Evolutionary conservation across 2,113 vertebrate species (phyloP).

Genomic region (Solea senegalensis): DNA sequence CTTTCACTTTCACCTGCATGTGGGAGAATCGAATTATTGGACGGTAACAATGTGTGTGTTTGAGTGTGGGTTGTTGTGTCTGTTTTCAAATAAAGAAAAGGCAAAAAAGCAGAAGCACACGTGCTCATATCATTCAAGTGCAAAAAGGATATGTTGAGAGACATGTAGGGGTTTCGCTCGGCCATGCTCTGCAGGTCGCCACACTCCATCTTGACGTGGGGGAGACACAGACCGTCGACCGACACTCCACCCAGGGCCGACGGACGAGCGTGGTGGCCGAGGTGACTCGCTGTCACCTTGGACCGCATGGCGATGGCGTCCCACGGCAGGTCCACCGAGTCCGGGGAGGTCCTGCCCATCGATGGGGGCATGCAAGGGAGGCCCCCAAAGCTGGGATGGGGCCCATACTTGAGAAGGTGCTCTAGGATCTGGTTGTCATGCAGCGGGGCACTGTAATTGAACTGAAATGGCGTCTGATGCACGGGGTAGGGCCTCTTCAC

Average conservation of each 20-base stretch:
- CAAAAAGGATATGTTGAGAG: slow-evolving; percentile 95
- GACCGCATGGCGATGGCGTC: slow-evolving; percentile 80
- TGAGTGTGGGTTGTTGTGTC: not conserved
- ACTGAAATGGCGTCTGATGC: slow-evolving; percentile 75
- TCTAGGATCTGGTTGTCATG: slow-evolving; percentile 85
- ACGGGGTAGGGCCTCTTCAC: slow-evolving; percentile 79
- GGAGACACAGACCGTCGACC: slow-evolving; percentile 78
- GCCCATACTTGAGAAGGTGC: slow-evolving; percentile 83
- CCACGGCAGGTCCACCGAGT: slow-evolving; percentile 82
- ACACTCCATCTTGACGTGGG: slow-evolving; percentile 82
- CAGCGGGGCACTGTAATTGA: slow-evolving; percentile 69
- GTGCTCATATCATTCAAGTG: not conserved
- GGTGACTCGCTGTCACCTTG: slow-evolving; percentile 75
- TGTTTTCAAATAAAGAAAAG: not conserved
- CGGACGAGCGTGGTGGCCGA: slow-evolving; percentile 76
- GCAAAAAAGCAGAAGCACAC: not conserved
- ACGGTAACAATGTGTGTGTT: no score
- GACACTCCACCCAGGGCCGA: slow-evolving; percentile 62
- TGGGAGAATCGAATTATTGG: not conserved
- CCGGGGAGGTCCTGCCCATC: slow-evolving; percentile 71
- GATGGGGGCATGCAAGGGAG: slow-evolving; percentile 68
- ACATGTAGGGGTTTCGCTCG: slow-evolving; percentile 79
- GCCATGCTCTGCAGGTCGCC: slow-evolving; percentile 76
- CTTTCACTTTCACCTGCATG: not conserved
- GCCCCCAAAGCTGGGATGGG: slow-evolving; percentile 69